Evolutionary conservation across 2,888 invertebrate genomes (phyloP).

Genomic region (Heliconius ismenius): DNA sequence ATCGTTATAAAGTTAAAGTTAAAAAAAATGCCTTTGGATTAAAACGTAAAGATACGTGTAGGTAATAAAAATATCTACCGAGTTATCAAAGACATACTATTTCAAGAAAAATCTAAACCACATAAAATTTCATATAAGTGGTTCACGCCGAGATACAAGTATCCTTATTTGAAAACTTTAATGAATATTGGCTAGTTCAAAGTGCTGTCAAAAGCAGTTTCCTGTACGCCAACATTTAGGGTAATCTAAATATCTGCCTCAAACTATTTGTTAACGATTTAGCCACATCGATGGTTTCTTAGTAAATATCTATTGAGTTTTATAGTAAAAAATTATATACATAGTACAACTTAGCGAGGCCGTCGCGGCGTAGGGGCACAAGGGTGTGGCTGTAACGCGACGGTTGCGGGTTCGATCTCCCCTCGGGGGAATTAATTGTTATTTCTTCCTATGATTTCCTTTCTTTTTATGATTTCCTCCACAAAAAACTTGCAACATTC

Average conservation of each 20-base stretch:
- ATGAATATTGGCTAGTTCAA: slow-evolving; percentile 27
- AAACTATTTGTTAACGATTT: slow-evolving; percentile 6
- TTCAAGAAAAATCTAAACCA: neutral
- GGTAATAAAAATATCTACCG: too few species aligned
- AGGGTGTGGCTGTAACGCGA: too few species aligned
- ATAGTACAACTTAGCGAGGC: neutral
- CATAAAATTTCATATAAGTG: neutral
- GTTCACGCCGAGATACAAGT: neutral
- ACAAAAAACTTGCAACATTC: neutral
- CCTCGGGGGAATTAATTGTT: too few species aligned
- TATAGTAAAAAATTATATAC: neutral
- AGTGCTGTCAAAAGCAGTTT: slow-evolving; percentile 36
- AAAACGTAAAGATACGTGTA: too few species aligned
- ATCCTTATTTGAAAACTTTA: slow-evolving; percentile 21
- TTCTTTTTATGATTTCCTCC: neutral
- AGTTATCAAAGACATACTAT: neutral
- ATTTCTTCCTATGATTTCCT: too few species aligned
- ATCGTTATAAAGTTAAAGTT: too few species aligned
- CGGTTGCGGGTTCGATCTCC: too few species aligned
- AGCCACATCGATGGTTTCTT: neutral
- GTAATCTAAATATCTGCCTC: neutral
- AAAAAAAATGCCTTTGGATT: too few species aligned
- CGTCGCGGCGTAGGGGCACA: too few species aligned
- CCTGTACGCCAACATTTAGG: slow-evolving; percentile 25
- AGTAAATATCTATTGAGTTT: neutral